Conservation (phyloP, 2,888 invertebrate species). For the Elgonia sp. region DNA sequence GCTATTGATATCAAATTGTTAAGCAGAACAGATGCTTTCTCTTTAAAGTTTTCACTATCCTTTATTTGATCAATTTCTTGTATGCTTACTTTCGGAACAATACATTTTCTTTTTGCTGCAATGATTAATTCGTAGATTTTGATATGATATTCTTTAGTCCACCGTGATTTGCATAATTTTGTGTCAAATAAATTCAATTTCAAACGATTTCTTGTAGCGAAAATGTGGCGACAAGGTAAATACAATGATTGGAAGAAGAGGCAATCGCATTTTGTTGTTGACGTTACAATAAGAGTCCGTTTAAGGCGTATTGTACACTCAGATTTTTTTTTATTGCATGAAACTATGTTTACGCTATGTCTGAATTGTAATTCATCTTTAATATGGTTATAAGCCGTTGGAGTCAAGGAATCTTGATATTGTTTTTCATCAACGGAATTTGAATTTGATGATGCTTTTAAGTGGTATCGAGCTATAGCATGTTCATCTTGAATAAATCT, state of each 20-base stretch:
- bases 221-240: slow-evolving; percentile 65
- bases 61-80: no score
- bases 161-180: slow-evolving; percentile 43
- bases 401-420: no score
- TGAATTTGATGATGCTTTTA: slow-evolving; percentile 7
- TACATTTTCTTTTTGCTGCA: no score
- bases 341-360: neutral
- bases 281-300: no score
- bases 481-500: slow-evolving; percentile 10
- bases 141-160: slow-evolving; percentile 60
- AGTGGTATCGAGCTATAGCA: slow-evolving; percentile 6
- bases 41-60: no score
- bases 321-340: neutral
- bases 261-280: slow-evolving; percentile 17
- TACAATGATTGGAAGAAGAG: slow-evolving; percentile 17
- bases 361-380: neutral
- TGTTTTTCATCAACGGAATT: neutral
- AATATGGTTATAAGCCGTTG: neutral
- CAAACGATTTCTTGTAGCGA: slow-evolving; percentile 46
- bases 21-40: no score
- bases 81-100: no score
- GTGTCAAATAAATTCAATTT: slow-evolving; percentile 44
- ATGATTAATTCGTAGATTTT: no score
- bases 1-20: no score
- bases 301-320: no score